Conservation (phyloP, 2,888 invertebrate genomes). For the Xestia c-nigrum region DNA sequence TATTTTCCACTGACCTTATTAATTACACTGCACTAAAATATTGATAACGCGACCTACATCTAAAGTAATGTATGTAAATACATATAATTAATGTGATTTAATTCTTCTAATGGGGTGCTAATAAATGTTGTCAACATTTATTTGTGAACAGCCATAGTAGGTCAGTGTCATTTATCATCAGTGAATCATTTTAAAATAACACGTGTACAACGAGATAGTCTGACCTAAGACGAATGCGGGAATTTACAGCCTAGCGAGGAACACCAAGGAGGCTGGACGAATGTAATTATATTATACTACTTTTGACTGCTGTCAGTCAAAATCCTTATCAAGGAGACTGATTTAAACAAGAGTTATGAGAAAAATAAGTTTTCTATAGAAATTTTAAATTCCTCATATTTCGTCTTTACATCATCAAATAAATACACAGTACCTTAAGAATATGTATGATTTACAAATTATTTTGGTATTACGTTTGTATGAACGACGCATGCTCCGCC, state of each 20-base stretch:
- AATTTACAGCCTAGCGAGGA: neutral
- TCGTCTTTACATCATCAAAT: too few relatives aligned
- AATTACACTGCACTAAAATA: conserved; percentile 3
- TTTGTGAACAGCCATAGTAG: neutral
- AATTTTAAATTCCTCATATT: too few relatives aligned
- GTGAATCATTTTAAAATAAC: neutral
- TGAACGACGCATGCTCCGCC: too few relatives aligned
- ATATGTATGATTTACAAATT: too few relatives aligned
- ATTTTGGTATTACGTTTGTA: too few relatives aligned
- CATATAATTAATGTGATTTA: neutral
- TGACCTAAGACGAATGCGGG: too few relatives aligned
- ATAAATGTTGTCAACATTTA: neutral
- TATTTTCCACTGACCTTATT: neutral
- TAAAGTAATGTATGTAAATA: neutral
- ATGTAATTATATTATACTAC: too few relatives aligned
- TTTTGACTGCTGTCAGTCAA: too few relatives aligned
- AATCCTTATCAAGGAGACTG: too few relatives aligned
- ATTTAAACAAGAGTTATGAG: too few relatives aligned
- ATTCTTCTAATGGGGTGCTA: neutral
- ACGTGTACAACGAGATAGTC: neutral
- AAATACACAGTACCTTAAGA: too few relatives aligned
- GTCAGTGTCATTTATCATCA: neutral
- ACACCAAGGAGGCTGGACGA: neutral
- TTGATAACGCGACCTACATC: conserved; percentile 21
- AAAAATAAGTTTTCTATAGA: too few relatives aligned